Percentiles rank a stretch among this genome's conserved stretches.
These are phyloP conservation scores for Chitala chitala DNA, from an alignment of 2,113 vertebrate species.

Conservation along the genomic window DNA sequence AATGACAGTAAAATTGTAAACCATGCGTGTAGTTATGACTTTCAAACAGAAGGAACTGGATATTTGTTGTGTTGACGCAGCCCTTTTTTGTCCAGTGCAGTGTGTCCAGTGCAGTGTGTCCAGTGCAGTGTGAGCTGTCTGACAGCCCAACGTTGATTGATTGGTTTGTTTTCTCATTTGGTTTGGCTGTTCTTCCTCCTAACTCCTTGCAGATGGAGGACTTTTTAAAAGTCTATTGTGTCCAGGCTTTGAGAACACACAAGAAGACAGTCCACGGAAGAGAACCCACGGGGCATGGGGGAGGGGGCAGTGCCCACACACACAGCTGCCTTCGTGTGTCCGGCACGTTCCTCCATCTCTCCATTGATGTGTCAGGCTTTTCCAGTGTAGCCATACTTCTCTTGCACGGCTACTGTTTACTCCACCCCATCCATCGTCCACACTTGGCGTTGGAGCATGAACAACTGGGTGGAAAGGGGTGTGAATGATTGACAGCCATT, in stretches of 20 bases:
- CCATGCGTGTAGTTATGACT: too few species aligned
- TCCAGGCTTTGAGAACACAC: neutral
- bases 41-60: too few species aligned
- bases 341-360: neutral
- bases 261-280: neutral
- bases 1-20: too few species aligned
- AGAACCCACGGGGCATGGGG: neutral
- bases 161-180: conserved; percentile 5
- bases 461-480: neutral
- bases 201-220: conserved; percentile 14
- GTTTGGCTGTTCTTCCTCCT: conserved; percentile 5
- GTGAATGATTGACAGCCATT: neutral
- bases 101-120: too few species aligned
- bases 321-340: neutral
- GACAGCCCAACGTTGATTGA: neutral
- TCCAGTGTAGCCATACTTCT: too few species aligned
- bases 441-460: neutral
- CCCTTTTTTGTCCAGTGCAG: too few species aligned
- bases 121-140: too few species aligned
- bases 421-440: too few species aligned
- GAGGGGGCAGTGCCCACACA: neutral
- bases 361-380: neutral
- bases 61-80: too few species aligned
- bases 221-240: neutral
- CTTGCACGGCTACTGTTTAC: too few species aligned